Conservation (phyloP, 2,113 vertebrate species). For the Ctenomys sociabilis region DNA sequence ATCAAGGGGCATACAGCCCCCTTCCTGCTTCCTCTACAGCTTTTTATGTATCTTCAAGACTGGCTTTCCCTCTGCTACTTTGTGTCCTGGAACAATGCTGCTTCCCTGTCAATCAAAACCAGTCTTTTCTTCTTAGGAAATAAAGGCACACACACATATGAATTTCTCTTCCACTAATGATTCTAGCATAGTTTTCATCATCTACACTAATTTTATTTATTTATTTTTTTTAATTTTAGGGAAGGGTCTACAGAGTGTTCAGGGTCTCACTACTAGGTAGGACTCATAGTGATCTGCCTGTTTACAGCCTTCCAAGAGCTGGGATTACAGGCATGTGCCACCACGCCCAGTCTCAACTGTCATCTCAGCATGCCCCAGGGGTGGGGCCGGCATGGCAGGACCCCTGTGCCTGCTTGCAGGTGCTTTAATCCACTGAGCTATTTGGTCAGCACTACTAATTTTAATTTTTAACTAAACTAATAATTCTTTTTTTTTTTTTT, state of each 20-base stretch:
- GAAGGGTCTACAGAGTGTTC: too few relatives aligned
- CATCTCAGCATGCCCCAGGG: too few relatives aligned
- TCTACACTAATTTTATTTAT: too few relatives aligned
- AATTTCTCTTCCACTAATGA: neutral
- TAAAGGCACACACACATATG: neutral
- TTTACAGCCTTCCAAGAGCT: too few relatives aligned
- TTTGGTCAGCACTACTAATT: neutral
- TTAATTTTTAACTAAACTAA: neutral
- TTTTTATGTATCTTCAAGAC: neutral
- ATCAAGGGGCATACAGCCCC: neutral
- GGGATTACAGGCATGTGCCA: too few relatives aligned
- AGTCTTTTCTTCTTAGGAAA: neutral
- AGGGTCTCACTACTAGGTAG: too few relatives aligned
- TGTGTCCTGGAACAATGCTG: neutral
- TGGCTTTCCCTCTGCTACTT: neutral
- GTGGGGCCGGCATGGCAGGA: too few relatives aligned
- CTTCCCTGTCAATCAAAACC: neutral
- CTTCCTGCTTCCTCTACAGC: neutral
- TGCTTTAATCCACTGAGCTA: too few relatives aligned
- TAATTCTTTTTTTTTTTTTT: neutral
- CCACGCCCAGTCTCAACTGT: too few relatives aligned
- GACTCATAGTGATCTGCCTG: too few relatives aligned
- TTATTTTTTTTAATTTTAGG: too few relatives aligned
- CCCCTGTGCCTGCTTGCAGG: too few relatives aligned
- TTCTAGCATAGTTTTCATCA: neutral